Conservation (phyloP, 2,888 invertebrate species). For the Aphrophora alni region DNA sequence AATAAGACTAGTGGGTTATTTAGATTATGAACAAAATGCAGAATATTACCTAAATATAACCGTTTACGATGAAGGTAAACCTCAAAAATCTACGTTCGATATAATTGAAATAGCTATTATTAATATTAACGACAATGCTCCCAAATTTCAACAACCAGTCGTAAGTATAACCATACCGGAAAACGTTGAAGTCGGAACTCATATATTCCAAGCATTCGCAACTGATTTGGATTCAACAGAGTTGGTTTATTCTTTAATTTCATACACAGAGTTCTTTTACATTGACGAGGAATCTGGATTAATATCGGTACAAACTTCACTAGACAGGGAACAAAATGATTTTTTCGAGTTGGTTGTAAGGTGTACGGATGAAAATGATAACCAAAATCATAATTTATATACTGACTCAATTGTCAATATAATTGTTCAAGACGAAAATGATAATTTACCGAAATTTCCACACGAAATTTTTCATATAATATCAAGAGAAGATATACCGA, state of each 20-base stretch:
- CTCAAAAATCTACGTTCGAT: conserved; percentile 77
- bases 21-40: conserved; percentile 85
- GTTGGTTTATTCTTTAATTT: conserved; percentile 73
- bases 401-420: conserved; percentile 83
- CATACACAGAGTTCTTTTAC: conserved; percentile 76
- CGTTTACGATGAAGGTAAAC: conserved; percentile 83
- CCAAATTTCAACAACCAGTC: conserved; percentile 79
- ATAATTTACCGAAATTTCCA: conserved; percentile 82
- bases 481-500: conserved; percentile 87
- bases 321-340: conserved; percentile 85
- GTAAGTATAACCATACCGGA: conserved; percentile 86
- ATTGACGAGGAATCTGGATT: conserved; percentile 79
- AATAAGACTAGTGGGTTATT: conserved; percentile 79
- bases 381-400: conserved; percentile 64
- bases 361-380: conserved; percentile 74
- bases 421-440: conserved; percentile 87
- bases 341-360: conserved; percentile 78
- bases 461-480: conserved; percentile 75
- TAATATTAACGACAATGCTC: conserved; percentile 89
- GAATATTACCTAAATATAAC: conserved; percentile 87
- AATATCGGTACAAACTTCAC: conserved; percentile 72
- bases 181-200: conserved; percentile 82
- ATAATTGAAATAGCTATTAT: conserved; percentile 77
- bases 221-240: conserved; percentile 83
- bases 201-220: conserved; percentile 81